Evolutionary conservation across 1,140 invertebrate genomes (phyloP).

Genomic region (Philaenus spumarius): DNA sequence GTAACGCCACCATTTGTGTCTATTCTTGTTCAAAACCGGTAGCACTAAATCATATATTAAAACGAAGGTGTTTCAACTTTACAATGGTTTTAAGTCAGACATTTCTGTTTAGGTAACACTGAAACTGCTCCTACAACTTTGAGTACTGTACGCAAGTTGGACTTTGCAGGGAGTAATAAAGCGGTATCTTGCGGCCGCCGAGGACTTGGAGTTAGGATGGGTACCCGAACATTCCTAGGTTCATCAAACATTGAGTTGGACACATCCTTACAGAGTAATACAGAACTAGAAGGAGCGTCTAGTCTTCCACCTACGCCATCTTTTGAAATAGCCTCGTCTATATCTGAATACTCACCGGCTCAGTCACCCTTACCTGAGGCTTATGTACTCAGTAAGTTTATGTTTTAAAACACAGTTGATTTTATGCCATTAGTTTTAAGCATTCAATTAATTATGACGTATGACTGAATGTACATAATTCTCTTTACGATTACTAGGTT

Average conservation of each 20-base stretch:
- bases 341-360: constrained; percentile 6
- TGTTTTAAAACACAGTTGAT: too few species aligned
- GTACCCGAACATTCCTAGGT: constrained; percentile 52
- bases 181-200: constrained; percentile 31
- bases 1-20: too few species aligned
- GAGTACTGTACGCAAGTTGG: neutral
- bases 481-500: too few species aligned
- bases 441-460: neutral
- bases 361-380: constrained; percentile 42
- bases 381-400: constrained; percentile 45
- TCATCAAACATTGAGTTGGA: constrained; percentile 27
- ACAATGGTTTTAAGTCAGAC: too few species aligned
- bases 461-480: too few species aligned
- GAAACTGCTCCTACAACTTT: constrained; percentile 9
- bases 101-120: constrained; percentile 1
- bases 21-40: too few species aligned
- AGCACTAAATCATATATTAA: too few species aligned
- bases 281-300: neutral
- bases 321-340: neutral
- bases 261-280: constrained; percentile 5
- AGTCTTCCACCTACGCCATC: neutral
- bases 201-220: constrained; percentile 55
- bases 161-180: neutral
- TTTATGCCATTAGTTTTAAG: too few species aligned
- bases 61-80: too few species aligned